Evolutionary conservation across 1,140 invertebrate species (phyloP).

Genomic region (Harpegnathos saltator): DNA sequence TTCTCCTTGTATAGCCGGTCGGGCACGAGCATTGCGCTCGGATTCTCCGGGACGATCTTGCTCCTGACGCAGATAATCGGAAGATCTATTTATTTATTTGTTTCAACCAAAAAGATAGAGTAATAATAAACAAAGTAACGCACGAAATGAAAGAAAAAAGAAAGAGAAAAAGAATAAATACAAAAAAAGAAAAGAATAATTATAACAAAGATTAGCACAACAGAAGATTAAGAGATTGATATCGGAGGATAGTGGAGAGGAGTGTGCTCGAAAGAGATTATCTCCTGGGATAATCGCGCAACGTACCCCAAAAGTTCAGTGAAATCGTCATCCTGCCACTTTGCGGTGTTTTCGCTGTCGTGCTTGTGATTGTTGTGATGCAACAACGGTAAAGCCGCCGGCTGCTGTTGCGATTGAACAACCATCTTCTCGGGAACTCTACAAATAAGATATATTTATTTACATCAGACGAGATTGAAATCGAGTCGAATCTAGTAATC

Average conservation of each 20-base stretch:
- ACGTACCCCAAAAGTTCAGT: slow-evolving; percentile 88
- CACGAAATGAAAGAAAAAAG: no score
- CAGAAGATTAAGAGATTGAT: slow-evolving; percentile 50
- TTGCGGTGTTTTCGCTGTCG: slow-evolving; percentile 74
- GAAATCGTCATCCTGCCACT: slow-evolving; percentile 87
- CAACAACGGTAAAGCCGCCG: slow-evolving; percentile 78
- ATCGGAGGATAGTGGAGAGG: no score
- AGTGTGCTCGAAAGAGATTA: slow-evolving; percentile 52
- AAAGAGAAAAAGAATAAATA: no score
- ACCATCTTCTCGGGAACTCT: slow-evolving; percentile 75
- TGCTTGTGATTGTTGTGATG: slow-evolving; percentile 78
- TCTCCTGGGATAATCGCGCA: slow-evolving; percentile 43
- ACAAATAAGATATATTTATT: slow-evolving; percentile 2
- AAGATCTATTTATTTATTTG: no score
- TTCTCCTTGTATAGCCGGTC: slow-evolving; percentile 85
- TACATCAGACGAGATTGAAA: no score
- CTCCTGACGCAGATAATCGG: slow-evolving; percentile 77
- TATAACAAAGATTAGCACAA: no score
- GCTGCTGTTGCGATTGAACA: slow-evolving; percentile 74
- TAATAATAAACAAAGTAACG: no score
- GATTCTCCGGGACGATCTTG: slow-evolving; percentile 79
- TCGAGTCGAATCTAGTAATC: no score
- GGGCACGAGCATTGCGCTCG: slow-evolving; percentile 76
- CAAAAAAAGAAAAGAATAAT: no score
- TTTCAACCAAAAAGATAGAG: no score